These are phyloP conservation scores for Apoderus coryli DNA, from an alignment of 2,888 invertebrate genomes.

Conservation along the genomic window DNA sequence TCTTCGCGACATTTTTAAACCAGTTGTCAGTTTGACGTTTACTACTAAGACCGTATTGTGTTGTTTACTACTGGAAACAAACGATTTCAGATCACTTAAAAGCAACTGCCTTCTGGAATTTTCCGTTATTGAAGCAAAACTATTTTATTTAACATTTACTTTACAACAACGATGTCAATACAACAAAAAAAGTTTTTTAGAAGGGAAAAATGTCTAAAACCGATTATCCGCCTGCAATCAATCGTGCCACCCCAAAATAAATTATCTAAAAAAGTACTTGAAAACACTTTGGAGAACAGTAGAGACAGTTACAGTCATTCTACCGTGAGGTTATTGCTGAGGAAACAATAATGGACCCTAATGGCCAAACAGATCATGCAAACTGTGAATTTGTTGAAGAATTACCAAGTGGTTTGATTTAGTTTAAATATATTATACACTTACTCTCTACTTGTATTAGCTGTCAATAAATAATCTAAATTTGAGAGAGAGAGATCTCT, in stretches of 20 bases:
- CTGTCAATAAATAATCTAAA: slow-evolving; percentile 1
- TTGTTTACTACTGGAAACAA: too few relatives aligned
- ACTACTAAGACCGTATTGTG: too few relatives aligned
- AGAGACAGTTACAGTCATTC: too few relatives aligned
- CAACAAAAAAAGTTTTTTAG: slow-evolving; percentile 1
- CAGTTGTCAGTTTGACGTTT: too few relatives aligned
- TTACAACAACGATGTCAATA: slow-evolving; percentile 1
- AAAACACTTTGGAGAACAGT: not conserved
- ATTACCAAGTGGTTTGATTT: slow-evolving; percentile 1
- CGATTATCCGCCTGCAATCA: too few relatives aligned
- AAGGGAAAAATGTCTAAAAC: slow-evolving; percentile 2
- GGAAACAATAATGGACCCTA: slow-evolving; percentile 1
- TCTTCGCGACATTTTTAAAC: too few relatives aligned
- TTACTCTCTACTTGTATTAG: slow-evolving; percentile 2
- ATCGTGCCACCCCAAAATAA: slow-evolving; percentile 3
- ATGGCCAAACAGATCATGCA: slow-evolving; percentile 1
- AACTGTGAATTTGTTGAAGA: slow-evolving; percentile 3
- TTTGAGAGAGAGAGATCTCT: not conserved
- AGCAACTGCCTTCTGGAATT: slow-evolving; percentile 1
- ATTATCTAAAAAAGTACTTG: not conserved
- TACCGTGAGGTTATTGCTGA: too few relatives aligned
- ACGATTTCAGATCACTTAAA: slow-evolving; percentile 1
- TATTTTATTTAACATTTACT: slow-evolving; percentile 1
- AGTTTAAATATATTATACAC: slow-evolving; percentile 3
- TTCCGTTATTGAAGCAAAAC: not conserved